These are phyloP conservation scores for Megaustenia siamemsis DNA, from an alignment of 2,888 invertebrate genomes.

Conservation along the genomic window DNA sequence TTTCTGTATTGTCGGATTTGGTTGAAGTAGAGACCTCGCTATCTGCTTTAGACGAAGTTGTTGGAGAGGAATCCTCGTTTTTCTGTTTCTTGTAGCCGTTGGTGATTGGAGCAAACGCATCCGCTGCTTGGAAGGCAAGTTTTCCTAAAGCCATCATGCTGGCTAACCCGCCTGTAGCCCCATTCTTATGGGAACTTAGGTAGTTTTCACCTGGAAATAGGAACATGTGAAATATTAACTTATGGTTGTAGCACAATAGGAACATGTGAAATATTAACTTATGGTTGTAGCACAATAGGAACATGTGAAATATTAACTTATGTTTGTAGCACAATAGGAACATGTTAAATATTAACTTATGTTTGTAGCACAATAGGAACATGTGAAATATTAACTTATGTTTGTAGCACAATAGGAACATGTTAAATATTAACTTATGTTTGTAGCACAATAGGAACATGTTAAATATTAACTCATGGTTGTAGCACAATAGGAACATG, in stretches of 20 bases:
- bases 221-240: background rate
- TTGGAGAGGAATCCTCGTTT: conserved; percentile 3
- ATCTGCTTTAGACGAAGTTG: background rate
- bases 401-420: too few relatives aligned
- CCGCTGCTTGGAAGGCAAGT: conserved; percentile 57
- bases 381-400: too few relatives aligned
- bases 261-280: background rate
- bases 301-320: too few relatives aligned
- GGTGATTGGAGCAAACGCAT: conserved; percentile 56
- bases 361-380: too few relatives aligned
- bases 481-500: too few relatives aligned
- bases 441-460: too few relatives aligned
- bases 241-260: background rate
- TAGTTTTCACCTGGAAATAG: background rate
- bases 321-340: too few relatives aligned
- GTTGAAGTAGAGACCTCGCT: background rate
- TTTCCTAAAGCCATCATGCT: conserved; percentile 57
- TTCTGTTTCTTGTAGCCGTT: conserved; percentile 37
- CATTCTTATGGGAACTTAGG: conserved; percentile 42
- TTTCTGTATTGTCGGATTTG: background rate
- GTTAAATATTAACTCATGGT: too few relatives aligned
- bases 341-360: too few relatives aligned
- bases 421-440: too few relatives aligned
- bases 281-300: too few relatives aligned
- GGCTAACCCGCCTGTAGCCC: conserved; percentile 30